Evolutionary conservation across 2,888 invertebrate species (phyloP).

Genomic region (Rhingia campestris): DNA sequence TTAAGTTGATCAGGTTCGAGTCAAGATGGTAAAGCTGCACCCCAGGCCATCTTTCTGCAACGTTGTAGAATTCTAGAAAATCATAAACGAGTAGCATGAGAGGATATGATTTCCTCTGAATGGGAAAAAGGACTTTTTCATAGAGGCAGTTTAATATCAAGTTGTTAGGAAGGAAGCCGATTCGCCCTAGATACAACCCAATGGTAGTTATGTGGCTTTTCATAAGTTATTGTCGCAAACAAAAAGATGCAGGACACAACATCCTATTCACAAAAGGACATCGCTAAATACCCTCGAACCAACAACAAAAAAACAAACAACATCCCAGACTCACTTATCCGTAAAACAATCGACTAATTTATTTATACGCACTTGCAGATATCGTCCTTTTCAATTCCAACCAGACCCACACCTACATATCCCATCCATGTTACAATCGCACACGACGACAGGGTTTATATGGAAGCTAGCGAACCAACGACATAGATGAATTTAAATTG

Average conservation of each 20-base stretch:
- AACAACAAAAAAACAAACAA: neutral
- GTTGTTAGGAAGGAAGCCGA: too few species aligned
- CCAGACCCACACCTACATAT: neutral
- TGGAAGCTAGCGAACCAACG: neutral
- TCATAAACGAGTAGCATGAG: neutral
- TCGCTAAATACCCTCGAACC: too few species aligned
- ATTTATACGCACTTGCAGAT: slow-evolving; percentile 57
- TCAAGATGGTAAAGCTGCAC: slow-evolving; percentile 17
- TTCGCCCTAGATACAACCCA: too few species aligned
- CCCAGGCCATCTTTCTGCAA: slow-evolving; percentile 3
- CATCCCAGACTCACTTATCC: neutral
- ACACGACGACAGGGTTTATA: neutral
- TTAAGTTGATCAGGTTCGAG: slow-evolving; percentile 59
- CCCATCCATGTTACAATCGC: neutral
- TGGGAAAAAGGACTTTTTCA: too few species aligned
- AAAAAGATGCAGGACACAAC: too few species aligned
- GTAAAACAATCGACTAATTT: slow-evolving; percentile 21
- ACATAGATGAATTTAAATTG: slow-evolving; percentile 68
- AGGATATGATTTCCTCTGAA: slow-evolving; percentile 8
- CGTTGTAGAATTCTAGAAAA: neutral
- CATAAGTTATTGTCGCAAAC: too few species aligned
- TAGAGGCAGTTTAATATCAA: too few species aligned
- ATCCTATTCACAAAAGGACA: too few species aligned
- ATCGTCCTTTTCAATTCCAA: slow-evolving; percentile 9
- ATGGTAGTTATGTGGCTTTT: too few species aligned